Conservation (phyloP, 1,140 invertebrate species). For the Lasioglossum albipes region DNA sequence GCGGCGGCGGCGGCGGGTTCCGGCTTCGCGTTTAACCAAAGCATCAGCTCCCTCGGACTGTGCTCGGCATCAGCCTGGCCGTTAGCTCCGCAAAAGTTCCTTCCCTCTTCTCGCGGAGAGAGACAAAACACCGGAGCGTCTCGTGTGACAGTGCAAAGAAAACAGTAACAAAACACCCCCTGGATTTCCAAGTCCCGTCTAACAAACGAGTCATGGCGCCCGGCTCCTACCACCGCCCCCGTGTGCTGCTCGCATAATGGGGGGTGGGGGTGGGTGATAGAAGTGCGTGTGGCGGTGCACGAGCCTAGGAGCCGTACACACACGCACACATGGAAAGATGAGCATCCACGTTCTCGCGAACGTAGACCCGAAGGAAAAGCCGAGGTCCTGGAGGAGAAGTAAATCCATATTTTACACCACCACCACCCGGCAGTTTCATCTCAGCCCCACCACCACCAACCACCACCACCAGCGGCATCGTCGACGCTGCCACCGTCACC, state of each 20-base stretch:
- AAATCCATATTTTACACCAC: constrained; percentile 80
- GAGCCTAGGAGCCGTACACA: constrained; percentile 66
- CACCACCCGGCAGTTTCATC: constrained; percentile 60
- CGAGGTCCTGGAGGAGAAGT: constrained; percentile 75
- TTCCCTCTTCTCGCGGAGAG: constrained; percentile 2
- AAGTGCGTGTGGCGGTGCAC: constrained; percentile 72
- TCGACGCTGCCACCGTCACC: constrained; percentile 20
- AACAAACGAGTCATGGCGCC: constrained; percentile 76
- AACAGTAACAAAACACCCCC: constrained; percentile 68
- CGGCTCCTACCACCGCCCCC: constrained; percentile 48
- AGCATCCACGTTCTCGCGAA: constrained; percentile 50
- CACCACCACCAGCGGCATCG: constrained; percentile 6
- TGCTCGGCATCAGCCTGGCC: constrained; percentile 43
- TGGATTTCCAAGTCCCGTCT: constrained; percentile 63
- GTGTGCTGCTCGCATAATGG: constrained; percentile 59
- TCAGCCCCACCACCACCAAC: constrained; percentile 23
- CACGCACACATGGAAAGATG: constrained; percentile 51
- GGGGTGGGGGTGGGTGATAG: constrained; percentile 41
- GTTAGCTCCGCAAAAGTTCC: constrained; percentile 37
- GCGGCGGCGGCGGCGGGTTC: too few species aligned
- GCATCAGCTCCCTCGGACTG: constrained; percentile 38
- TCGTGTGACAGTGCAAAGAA: constrained; percentile 65
- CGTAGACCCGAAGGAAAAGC: constrained; percentile 73
- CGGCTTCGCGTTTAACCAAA: constrained; percentile 52
- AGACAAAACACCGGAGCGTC: constrained; percentile 60